phyloP scores from a whole-genome alignment of 2,113 vertebrate species.

The Solenodon paradoxus region DNA sequence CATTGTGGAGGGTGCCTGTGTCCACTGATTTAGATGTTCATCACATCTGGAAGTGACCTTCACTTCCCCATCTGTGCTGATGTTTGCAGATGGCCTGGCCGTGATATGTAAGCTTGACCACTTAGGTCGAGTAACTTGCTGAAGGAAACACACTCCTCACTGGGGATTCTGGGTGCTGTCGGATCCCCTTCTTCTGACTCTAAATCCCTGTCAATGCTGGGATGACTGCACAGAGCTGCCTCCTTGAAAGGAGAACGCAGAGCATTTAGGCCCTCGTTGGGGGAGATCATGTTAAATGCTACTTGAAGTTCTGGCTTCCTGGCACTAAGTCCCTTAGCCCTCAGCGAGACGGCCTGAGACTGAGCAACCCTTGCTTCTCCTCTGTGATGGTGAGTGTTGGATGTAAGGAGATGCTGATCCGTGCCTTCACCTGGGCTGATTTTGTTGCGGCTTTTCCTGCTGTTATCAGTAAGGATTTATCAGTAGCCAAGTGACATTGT shows the following conservation, averaged over 20 bases:
- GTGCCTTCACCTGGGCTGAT: not conserved
- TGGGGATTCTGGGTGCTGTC: accelerated
- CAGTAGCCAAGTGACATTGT: not conserved
- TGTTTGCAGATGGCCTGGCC: not conserved
- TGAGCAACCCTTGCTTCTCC: accelerated
- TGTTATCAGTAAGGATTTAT: not conserved
- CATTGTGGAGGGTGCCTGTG: not conserved
- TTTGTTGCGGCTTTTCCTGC: not conserved
- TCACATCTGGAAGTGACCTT: not conserved
- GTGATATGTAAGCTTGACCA: accelerated
- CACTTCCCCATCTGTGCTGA: too few relatives aligned
- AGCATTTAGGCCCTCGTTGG: not conserved
- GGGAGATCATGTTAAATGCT: not conserved
- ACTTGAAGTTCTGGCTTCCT: not conserved
- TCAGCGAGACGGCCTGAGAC: not conserved
- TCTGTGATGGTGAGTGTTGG: not conserved
- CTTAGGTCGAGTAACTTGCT: not conserved
- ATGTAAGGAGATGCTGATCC: not conserved
- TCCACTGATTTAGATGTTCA: not conserved
- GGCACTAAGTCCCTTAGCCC: not conserved
- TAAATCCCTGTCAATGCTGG: not conserved
- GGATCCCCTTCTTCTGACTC: not conserved
- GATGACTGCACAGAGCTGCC: not conserved
- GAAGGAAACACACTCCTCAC: accelerated
- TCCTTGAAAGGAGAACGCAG: not conserved